Evolutionary conservation across 64 coral and sea anemone genomes (phyloP).

Genomic region (Anthopleura sola): DNA sequence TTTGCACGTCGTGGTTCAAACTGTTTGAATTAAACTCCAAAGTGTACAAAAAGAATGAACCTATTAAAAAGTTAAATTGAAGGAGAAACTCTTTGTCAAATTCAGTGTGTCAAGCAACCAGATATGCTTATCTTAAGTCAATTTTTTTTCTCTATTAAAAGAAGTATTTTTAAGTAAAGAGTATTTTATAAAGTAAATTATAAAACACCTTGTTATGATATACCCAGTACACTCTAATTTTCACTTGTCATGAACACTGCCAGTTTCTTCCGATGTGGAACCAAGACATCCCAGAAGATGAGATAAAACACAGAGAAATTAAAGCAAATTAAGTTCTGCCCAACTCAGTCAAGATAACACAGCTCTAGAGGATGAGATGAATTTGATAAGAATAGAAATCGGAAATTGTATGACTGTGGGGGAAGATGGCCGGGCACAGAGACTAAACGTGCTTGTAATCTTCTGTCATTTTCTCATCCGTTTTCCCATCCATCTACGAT

Average conservation of each 20-base stretch:
- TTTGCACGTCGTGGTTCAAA: neutral
- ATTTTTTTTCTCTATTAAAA: constrained; percentile 4
- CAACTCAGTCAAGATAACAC: constrained; percentile 9
- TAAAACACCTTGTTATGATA: neutral
- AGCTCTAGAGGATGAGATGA: constrained; percentile 17
- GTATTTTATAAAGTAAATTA: neutral
- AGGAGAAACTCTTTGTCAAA: neutral
- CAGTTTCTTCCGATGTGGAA: neutral
- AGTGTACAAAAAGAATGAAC: neutral
- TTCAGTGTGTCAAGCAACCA: neutral
- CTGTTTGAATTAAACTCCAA: neutral
- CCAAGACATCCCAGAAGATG: neutral
- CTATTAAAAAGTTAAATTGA: neutral
- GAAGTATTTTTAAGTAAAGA: neutral
- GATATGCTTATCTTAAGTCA: constrained; percentile 1
- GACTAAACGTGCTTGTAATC: neutral
- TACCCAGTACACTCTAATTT: neutral
- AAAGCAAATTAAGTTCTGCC: constrained; percentile 3
- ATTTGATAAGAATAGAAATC: neutral
- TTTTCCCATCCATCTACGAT: neutral
- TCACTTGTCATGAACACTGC: neutral
- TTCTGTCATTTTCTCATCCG: constrained; percentile 7
- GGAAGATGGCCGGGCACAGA: neutral
- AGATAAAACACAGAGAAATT: constrained; percentile 1
- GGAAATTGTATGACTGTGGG: constrained; percentile 21